Evolutionary conservation across 2,888 invertebrate genomes (phyloP).

Genomic region (Brenthis daphne): DNA sequence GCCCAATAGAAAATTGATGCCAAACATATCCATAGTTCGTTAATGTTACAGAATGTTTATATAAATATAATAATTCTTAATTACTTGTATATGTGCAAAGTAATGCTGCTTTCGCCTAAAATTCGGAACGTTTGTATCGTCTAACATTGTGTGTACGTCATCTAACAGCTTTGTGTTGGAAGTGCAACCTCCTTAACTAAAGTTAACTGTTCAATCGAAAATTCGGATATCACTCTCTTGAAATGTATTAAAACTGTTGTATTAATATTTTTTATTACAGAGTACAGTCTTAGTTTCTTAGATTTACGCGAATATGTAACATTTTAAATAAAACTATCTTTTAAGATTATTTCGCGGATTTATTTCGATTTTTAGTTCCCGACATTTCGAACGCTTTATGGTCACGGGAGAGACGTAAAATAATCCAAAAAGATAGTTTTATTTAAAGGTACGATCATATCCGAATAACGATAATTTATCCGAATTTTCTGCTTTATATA

Average conservation of each 20-base stretch:
- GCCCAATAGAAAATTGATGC: conserved; percentile 13
- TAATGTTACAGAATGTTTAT: conserved; percentile 10
- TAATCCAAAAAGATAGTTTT: too few relatives aligned
- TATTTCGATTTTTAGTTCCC: too few relatives aligned
- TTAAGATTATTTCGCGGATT: too few relatives aligned
- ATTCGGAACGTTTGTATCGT: conserved; percentile 17
- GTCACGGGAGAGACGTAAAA: too few relatives aligned
- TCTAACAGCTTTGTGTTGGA: conserved; percentile 30
- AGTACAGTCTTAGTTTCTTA: too few relatives aligned
- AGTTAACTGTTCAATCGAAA: conserved; percentile 20
- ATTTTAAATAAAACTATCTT: too few relatives aligned
- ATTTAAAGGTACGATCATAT: not conserved
- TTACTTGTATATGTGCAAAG: conserved; percentile 14
- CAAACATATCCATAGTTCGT: conserved; percentile 9
- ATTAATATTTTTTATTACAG: not conserved
- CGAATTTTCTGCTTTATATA: conserved; percentile 25
- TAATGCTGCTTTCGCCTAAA: conserved; percentile 26
- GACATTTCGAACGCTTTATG: too few relatives aligned
- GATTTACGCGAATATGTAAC: too few relatives aligned
- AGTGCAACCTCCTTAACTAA: conserved; percentile 8
- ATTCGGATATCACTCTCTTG: conserved; percentile 10
- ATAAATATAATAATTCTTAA: not conserved
- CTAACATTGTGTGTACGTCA: conserved; percentile 29
- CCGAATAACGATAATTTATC: not conserved
- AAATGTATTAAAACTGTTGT: not conserved